Evolutionary conservation across 2,113 vertebrate species (phyloP), one percentile per base, ranked within the genome.

Genomic region (Cygnus atratus): DNA sequence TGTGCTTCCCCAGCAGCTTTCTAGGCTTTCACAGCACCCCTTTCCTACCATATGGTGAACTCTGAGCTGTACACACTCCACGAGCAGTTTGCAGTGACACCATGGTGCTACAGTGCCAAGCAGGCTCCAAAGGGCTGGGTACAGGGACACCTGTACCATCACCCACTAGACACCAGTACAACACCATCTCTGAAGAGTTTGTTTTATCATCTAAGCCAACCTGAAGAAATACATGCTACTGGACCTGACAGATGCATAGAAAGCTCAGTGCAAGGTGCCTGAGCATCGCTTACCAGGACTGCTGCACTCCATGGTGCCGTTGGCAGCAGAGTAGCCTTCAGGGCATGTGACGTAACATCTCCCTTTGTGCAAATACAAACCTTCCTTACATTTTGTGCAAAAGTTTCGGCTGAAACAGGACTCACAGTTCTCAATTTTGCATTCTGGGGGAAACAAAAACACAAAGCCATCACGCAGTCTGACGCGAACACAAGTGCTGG

Each of bases 321-420:
- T 99, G 96, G 97, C 93, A 20, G 98, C 98, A 61, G 94, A 95
- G 46, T 98, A 99, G 84, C 99, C 99, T 88, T 99, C 98, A 0
- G 99, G 99, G 97, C 99, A 99, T 55, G 98, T 98, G 43, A 98
- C 93, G 18, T 99, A 99, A 96, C 99, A 99, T 84, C 98, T 98
- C 84, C 99, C 99, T 97, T 99, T 99, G 98, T 99, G 98, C 97
- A 99, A 98, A 98, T 99, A 99, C 95, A 99, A 98, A 94, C 98
- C 99, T 97, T 99, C 99, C 98, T 99, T 99, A 97, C 99, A 99
- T 98, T 99, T 99, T 97, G 99, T 99, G 98, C 99, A 99, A 99
- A 99, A 99, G 97, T 99, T 99, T 97, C 98, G 98, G 97, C 99
- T 99, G 98, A 99, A 99, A 97, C 99, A 99, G 80, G 98, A 98